Evolutionary conservation across 2,888 invertebrate genomes (phyloP), one percentile per base, ranked within the genome.

Genomic region (Cheilosia vulpina): DNA sequence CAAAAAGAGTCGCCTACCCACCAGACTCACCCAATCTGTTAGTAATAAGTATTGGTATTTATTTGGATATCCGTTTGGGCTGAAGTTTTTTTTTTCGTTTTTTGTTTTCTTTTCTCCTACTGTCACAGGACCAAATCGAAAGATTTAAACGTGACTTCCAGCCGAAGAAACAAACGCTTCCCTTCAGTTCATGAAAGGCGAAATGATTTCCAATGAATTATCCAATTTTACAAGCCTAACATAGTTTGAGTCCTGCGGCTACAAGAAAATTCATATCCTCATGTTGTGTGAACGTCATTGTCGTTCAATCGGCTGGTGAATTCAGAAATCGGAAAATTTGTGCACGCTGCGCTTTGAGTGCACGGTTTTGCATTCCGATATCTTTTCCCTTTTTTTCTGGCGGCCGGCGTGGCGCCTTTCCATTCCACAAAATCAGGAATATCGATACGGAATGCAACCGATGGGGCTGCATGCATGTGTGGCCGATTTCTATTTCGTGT

Each of bases 391-490:
- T 21, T 55, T 66, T 72, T 63, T 41, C 47, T 57, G 27, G 41
- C 60, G 13, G 34, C 31, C 34, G 11, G 34, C 3, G 6, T 43
- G 15, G 34, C 43, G 9, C 19, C 21, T 47, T 60, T 11, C 43
- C 41, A 9, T 47, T 66, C 58, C 15, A 45, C 34, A 45, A 71
- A 69, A 75, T 71, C 58, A 65, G 57, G 55, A 71, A 84, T 75
- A 80, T 73, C 47, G 41, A 66, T 71, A 69, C 43, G 66, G 34
- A 80, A 75, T 76, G 79, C 84, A 71, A 80, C 58, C 66, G 75
- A 84, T 79, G 73, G 57, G 66, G 41, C 69, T 72, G 41, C 53
- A 57, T 84, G 73, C 63, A 83, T 83, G 68, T 84, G 69, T 60
- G 55, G 63, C 41, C 57, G 45, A 27, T 41, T 60, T 52, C 11